Evolutionary conservation across 2,113 vertebrate species (phyloP), one percentile per base, ranked within the genome.

Genomic region (Turnix velox): DNA sequence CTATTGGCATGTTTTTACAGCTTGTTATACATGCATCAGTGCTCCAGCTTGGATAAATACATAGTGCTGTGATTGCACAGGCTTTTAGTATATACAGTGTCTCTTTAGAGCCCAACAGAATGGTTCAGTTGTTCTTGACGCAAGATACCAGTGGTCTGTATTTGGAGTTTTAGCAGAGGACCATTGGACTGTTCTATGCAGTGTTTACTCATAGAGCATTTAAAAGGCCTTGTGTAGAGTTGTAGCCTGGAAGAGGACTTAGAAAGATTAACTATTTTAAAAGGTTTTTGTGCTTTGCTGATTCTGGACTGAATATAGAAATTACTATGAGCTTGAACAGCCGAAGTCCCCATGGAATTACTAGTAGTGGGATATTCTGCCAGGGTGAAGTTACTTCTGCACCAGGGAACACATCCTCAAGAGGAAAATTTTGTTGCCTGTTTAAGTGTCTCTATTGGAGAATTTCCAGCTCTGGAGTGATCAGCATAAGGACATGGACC

Each of bases 1-100:
- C 81, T 90, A 76, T 90, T 96, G 92, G 82, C 39, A 3, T 77
- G 31, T 93, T 96, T 96, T 92, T 86, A 90, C 58, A 90, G 92
- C 68, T 88, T 91, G 84, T 92, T 95, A 79, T 94, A 81, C 79
- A 68, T 0, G 19, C 62, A 20, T 8, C 42, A 65, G 65, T 62
- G 78, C 66, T 78, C 14, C 58, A 91, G 72, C 30, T 72, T 88
- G 45, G 19, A 84, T 54, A 79, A 93, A 39, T 37, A 30, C 42
- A 78, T 58, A 74, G 35, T 73, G n/a, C 61, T 0, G 0, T 55
- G 68, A 92, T 39, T 49, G 65, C 55, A 11, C 42, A 33, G 48
- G 6, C 18, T 1, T 63, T 87, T 27, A 40, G 42, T 49, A 12
- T 31, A 8, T 23, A 58, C 45, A 54, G 30, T 30, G 28, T 66